Base-by-base conservation (phyloP, 2,888 invertebrate species). In the Orthosia cruda region DNA sequence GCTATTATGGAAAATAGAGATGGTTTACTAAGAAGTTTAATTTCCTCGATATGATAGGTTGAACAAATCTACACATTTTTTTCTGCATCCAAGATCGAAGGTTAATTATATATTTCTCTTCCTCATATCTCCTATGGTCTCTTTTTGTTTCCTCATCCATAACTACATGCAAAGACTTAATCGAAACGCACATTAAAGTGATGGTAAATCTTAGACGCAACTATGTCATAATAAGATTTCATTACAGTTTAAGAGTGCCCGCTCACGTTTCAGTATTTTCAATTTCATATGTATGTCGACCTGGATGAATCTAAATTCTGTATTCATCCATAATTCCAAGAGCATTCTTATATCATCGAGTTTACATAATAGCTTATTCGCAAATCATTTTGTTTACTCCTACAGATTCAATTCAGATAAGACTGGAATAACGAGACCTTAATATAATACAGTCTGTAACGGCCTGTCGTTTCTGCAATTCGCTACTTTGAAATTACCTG, bases 181-280 rank as follows among this genome's bases (percentile, higher is more conserved):
- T 81, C 23, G 16, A 23, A 59, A 61, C 50, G n/a, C 26, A 69
- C 9, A 52, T 40, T 58, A 47, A 55, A 57, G 13, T 67, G 26
- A 64, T 52, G 49, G 49, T 62, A 71, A 59, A 62, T 74, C 54
- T 62, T 32, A 63, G 45, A 52, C 57, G 15, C 15, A 59, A 66
- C 58, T 84, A 45, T 54, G 59, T 64, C 23, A 69, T 69, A 69
- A 57, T 71, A 74, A 74, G 63, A 80, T 80, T 86, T 80, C 64
- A 80, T 83, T 73, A 61, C 52, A 59, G 65, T 45, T 68, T 59
- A 49, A 26, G 47, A 66, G 65, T 84, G 84, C 76, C 59, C 58
- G 62, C 65, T 80, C 76, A 84, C 81, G 84, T 84, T 80, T 57
- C 77, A 59, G 63, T 81, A 57, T 86, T 84, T 84, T 80, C 81